phyloP scores from a whole-genome alignment of 2,797 vertebrate species.

The Takifugu rubripes region DNA sequence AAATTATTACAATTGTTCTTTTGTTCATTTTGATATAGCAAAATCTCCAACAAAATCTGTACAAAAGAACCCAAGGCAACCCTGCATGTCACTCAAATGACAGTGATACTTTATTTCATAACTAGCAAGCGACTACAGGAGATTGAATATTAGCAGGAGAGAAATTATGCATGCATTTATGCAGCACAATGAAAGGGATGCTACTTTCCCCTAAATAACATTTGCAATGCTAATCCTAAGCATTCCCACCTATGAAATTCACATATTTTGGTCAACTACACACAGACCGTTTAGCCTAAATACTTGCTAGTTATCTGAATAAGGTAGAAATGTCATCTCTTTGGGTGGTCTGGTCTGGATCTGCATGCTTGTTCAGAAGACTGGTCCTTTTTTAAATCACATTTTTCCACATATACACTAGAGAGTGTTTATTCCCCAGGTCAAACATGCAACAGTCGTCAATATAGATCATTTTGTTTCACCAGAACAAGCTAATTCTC shows the following conservation, averaged over 20 bases:
- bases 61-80: slow-evolving; percentile 86
- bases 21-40: slow-evolving; percentile 80
- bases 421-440: slow-evolving; percentile 57
- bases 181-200: slow-evolving; percentile 51
- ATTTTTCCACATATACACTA: slow-evolving; percentile 56
- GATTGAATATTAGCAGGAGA: slow-evolving; percentile 52
- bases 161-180: slow-evolving; percentile 69
- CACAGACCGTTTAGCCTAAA: slow-evolving; percentile 29
- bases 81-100: slow-evolving; percentile 66
- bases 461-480: slow-evolving; percentile 55
- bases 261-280: slow-evolving; percentile 32
- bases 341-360: slow-evolving; percentile 54
- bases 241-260: slow-evolving; percentile 30
- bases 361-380: slow-evolving; percentile 69
- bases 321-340: slow-evolving; percentile 73
- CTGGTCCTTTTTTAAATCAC: slow-evolving; percentile 35
- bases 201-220: slow-evolving; percentile 60
- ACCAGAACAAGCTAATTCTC: slow-evolving; percentile 70
- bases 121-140: slow-evolving; percentile 66
- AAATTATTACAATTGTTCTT: slow-evolving; percentile 55
- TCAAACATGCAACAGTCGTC: slow-evolving; percentile 72
- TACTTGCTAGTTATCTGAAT: slow-evolving; percentile 75
- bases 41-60: slow-evolving; percentile 94
- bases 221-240: slow-evolving; percentile 62
- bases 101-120: slow-evolving; percentile 75